Evolutionary conservation across 1,140 invertebrate genomes (phyloP).

Genomic region (Rhopalosiphum padi): DNA sequence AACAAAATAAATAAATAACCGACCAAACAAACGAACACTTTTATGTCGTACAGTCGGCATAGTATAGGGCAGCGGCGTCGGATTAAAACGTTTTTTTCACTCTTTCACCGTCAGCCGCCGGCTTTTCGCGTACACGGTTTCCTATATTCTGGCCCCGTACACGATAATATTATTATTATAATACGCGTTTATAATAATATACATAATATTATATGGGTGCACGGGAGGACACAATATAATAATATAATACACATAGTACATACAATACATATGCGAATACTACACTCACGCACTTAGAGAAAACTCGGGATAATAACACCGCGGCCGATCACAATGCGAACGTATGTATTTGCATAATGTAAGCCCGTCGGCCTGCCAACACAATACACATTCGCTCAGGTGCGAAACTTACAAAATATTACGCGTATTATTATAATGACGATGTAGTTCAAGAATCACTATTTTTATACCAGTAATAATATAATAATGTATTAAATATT

Average conservation of each 20-base stretch:
- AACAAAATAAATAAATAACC: background rate
- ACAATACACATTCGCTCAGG: background rate
- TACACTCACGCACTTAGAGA: background rate
- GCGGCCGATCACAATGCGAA: background rate
- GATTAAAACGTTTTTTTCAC: conserved; percentile 23
- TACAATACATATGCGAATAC: background rate
- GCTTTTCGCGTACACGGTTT: background rate
- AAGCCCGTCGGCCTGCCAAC: background rate
- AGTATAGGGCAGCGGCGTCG: background rate
- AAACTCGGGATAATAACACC: background rate
- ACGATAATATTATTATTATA: background rate
- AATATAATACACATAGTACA: background rate
- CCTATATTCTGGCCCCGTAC: background rate
- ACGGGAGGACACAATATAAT: background rate
- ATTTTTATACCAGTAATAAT: too few species aligned
- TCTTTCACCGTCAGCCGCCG: background rate
- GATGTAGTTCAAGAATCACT: too few species aligned
- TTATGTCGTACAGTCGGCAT: background rate
- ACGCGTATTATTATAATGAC: background rate
- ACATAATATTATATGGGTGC: background rate
- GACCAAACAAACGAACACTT: background rate
- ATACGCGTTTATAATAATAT: background rate
- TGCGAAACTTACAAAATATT: background rate
- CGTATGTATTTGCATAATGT: background rate
- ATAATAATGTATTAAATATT: too few species aligned